Evolutionary conservation across 2,113 vertebrate genomes (phyloP), one percentile per base, ranked within the genome.

Genomic region (Lontra canadensis): DNA sequence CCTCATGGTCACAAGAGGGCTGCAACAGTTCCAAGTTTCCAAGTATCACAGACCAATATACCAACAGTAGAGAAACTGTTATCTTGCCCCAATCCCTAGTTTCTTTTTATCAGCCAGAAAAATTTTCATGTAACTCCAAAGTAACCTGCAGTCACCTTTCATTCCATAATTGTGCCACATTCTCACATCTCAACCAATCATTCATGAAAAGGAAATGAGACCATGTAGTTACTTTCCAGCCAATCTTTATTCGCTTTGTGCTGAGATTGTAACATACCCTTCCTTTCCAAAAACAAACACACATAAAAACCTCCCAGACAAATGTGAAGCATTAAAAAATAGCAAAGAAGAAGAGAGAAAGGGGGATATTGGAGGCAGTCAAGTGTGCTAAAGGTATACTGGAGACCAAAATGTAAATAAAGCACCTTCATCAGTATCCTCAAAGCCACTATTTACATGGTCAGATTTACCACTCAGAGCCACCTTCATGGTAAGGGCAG

Each of bases 401-500:
- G 17, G 18, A 21, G 52, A 82, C 52, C 69, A 87, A 97, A 94
- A 65, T 59, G 59, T 86, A 61, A 97, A 65, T 47, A 83, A 90
- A 94, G 81, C 7, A 55, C 7, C 57, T 34, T 65, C 42, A 55
- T 36, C 79, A 74, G 31, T 73, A 49, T 74, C 15, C 21, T 71
- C 61, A 80, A 73, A 82, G n/a, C 21, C 47, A 59, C 55, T 88
- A 10, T 65, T 76, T 73, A 44, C 73, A 47, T 49, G 61, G 11
- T 57, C 34, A 65, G 36, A 84, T n/a, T 49, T 91, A 91, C 26
- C 36, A 21, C 17, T 94, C 73, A 65, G 84, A 78, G 44, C 61
- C 26, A 21, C 15, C n/a, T 44, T 89, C 14, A 61, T 3, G 1
- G 3, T 39, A 93, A 92, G 7, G 39, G 8, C n/a, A 94, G 57